These are phyloP conservation scores for Agrypnus murinus DNA, from an alignment of 2,888 invertebrate genomes.

Conservation along the genomic window DNA sequence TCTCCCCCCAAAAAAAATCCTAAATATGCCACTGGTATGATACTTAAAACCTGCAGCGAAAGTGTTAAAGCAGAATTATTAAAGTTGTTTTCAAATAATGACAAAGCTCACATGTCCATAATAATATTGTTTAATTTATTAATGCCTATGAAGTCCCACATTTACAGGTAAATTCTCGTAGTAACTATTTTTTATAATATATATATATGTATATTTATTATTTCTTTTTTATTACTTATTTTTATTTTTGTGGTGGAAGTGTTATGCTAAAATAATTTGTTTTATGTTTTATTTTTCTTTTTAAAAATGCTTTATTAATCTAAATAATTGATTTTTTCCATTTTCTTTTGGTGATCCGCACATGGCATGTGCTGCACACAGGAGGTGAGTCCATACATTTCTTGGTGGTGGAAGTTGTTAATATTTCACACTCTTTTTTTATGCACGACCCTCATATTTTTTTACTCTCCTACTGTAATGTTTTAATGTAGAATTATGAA, in stretches of 20 bases:
- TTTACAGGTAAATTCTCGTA: conserved; percentile 15
- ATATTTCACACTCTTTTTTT: conserved; percentile 53
- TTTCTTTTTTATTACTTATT: background rate
- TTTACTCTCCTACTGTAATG: conserved; percentile 19
- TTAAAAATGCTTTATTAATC: conserved; percentile 54
- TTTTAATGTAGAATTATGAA: background rate
- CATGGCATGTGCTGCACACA: conserved; percentile 68
- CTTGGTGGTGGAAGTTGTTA: conserved; percentile 63
- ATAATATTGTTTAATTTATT: too few species aligned
- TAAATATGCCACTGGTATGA: too few species aligned
- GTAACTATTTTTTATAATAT: conserved; percentile 3
- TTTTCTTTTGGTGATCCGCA: conserved; percentile 67
- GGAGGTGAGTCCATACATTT: conserved; percentile 69
- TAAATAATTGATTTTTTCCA: conserved; percentile 63
- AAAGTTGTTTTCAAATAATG: too few species aligned
- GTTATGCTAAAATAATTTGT: conserved; percentile 36
- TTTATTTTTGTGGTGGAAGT: conserved; percentile 34
- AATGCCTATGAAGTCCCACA: conserved; percentile 9
- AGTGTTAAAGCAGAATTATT: too few species aligned
- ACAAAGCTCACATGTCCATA: too few species aligned
- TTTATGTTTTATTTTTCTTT: conserved; percentile 46
- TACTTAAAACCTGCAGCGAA: too few species aligned
- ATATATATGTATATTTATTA: too few species aligned
- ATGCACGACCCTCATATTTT: conserved; percentile 51
- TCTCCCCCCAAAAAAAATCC: too few species aligned